A percentile compares a stretch with the other conserved stretches of the same genome.
Conservation (phyloP, 2,797 vertebrate genomes). For the Psittacula echo region DNA sequence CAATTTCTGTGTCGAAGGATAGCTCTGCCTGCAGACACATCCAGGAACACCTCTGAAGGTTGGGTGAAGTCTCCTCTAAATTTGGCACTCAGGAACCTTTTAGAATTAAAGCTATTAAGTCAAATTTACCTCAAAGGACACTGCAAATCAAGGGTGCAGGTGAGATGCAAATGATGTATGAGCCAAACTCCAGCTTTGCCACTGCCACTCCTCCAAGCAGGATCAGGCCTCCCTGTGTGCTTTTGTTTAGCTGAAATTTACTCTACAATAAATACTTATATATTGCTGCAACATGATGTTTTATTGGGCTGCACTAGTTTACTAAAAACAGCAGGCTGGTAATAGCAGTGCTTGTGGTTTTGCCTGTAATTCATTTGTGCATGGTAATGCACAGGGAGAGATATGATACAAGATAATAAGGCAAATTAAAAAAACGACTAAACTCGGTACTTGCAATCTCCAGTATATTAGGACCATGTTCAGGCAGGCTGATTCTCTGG, state of each 20-base stretch:
- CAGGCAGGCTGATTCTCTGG: slow-evolving; percentile 51
- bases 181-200: not conserved
- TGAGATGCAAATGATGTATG: not conserved
- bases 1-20: slow-evolving; percentile 19
- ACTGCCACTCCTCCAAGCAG: not conserved
- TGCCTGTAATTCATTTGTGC: slow-evolving; percentile 72
- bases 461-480: slow-evolving; percentile 41
- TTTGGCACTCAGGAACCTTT: slow-evolving; percentile 14
- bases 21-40: slow-evolving; percentile 26
- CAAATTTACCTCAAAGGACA: slow-evolving; percentile 37
- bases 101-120: not conserved
- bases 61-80: not conserved
- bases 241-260: slow-evolving; percentile 72
- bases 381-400: slow-evolving; percentile 65
- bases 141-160: slow-evolving; percentile 38
- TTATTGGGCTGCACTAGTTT: slow-evolving; percentile 75
- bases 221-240: slow-evolving; percentile 28
- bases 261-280: slow-evolving; percentile 71
- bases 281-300: slow-evolving; percentile 70
- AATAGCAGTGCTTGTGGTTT: slow-evolving; percentile 72
- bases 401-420: slow-evolving; percentile 69
- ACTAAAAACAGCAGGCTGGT: slow-evolving; percentile 72
- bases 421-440: slow-evolving; percentile 70
- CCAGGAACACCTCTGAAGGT: slow-evolving; percentile 25
- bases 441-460: slow-evolving; percentile 57